Evolutionary conservation across 2,888 invertebrate genomes (phyloP).

Genomic region (Latrodectus hesperus): DNA sequence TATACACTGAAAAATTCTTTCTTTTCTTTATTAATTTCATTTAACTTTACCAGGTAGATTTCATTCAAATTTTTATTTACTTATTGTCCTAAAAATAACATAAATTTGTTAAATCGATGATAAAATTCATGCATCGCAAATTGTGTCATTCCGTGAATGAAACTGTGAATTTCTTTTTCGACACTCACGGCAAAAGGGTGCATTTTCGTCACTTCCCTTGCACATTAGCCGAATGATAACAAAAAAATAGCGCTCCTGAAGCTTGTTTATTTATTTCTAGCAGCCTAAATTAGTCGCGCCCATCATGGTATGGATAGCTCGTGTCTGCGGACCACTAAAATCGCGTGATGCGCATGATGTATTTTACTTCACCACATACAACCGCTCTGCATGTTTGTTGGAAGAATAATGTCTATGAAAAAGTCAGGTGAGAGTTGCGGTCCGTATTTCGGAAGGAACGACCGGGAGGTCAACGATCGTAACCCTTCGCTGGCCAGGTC

Average conservation of each 20-base stretch:
- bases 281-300: background rate
- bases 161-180: too few species aligned
- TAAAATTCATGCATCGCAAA: too few species aligned
- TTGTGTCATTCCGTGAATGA: too few species aligned
- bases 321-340: slow-evolving; percentile 1
- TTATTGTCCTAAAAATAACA: too few species aligned
- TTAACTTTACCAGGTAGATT: too few species aligned
- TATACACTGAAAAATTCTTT: too few species aligned
- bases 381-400: slow-evolving; percentile 14
- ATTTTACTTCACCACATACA: slow-evolving; percentile 5
- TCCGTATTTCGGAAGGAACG: slow-evolving; percentile 38
- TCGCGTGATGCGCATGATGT: background rate
- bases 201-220: too few species aligned
- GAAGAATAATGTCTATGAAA: slow-evolving; percentile 12
- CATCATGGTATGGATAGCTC: background rate
- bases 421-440: slow-evolving; percentile 30
- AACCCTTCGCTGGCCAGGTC: slow-evolving; percentile 69
- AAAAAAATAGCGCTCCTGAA: background rate
- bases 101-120: too few species aligned
- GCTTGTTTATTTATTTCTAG: background rate
- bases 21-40: too few species aligned
- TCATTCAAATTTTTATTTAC: too few species aligned
- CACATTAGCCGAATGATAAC: too few species aligned
- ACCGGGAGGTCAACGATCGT: slow-evolving; percentile 66
- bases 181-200: too few species aligned